Evolutionary conservation across 2,113 vertebrate species (phyloP).

Genomic region (Cavia porcellus): DNA sequence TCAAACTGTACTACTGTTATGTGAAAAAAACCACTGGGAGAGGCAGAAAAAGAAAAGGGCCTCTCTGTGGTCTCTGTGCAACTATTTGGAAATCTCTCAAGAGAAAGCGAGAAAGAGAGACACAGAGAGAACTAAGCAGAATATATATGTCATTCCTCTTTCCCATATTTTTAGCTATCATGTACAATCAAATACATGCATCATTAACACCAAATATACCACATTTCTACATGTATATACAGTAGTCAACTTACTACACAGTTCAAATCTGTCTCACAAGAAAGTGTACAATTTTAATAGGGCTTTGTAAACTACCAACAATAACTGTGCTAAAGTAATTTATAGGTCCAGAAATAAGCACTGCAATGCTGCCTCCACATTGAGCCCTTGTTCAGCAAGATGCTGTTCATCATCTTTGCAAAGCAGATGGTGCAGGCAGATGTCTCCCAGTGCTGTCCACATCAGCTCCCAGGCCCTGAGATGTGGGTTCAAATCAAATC

Average conservation of each 20-base stretch:
- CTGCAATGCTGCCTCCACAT: constrained; percentile 71
- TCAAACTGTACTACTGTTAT: not conserved
- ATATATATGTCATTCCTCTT: not conserved
- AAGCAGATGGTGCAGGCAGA: constrained; percentile 34
- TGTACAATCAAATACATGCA: constrained; percentile 88
- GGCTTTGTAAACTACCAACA: constrained; percentile 90
- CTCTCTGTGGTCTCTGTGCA: not conserved
- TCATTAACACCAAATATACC: constrained; percentile 89
- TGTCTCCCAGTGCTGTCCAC: not conserved
- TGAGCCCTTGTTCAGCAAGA: constrained; percentile 70
- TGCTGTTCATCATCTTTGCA: constrained; percentile 43
- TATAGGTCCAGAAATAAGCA: constrained; percentile 82
- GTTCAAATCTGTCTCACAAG: constrained; percentile 88
- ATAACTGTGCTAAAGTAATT: constrained; percentile 86
- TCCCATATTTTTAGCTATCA: constrained; percentile 87
- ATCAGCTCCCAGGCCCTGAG: constrained; percentile 31
- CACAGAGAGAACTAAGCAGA: not conserved
- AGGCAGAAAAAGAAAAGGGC: not conserved
- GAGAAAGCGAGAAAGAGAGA: not conserved
- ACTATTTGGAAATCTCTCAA: too few relatives aligned
- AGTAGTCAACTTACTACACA: constrained; percentile 86
- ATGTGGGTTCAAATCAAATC: constrained; percentile 37
- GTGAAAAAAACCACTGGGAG: not conserved
- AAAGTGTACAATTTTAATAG: constrained; percentile 89
- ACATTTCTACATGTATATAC: constrained; percentile 86